Conservation (phyloP, 1,140 invertebrate genomes). For the Leptestheria dahalacensis region DNA sequence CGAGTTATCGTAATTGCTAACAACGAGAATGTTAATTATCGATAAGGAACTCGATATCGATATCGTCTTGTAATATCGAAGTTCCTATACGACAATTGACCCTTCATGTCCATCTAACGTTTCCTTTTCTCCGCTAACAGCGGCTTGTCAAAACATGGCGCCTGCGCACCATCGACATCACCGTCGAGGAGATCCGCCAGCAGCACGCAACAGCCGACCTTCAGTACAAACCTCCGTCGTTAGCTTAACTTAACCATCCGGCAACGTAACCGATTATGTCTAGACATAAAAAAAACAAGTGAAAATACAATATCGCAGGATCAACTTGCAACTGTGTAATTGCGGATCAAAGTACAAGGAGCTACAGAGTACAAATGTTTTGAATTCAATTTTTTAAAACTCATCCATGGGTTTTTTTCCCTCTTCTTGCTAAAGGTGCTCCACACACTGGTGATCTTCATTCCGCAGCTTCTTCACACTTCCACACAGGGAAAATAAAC, state of each 20-base stretch:
- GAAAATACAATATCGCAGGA: background rate
- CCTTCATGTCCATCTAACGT: too few species aligned
- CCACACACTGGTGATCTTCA: background rate
- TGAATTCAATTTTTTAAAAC: background rate
- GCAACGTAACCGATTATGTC: too few species aligned
- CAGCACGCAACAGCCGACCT: constrained; percentile 1
- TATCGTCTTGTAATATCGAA: too few species aligned
- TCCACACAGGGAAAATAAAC: too few species aligned
- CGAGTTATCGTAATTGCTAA: too few species aligned
- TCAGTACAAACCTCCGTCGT: background rate
- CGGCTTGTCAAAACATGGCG: constrained; percentile 20
- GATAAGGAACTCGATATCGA: too few species aligned
- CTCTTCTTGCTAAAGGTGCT: background rate
- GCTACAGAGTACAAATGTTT: background rate
- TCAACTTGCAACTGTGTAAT: background rate
- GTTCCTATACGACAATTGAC: too few species aligned
- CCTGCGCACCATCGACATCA: constrained; percentile 24
- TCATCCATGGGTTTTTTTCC: background rate
- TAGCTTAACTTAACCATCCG: too few species aligned
- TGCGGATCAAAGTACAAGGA: background rate
- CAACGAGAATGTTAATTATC: too few species aligned
- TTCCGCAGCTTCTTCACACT: too few species aligned
- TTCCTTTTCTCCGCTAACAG: constrained; percentile 8
- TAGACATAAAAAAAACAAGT: too few species aligned
- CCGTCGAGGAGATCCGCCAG: constrained; percentile 19